phyloP scores from a whole-genome alignment of 2,113 vertebrate species.

The Carassius gibelio region DNA sequence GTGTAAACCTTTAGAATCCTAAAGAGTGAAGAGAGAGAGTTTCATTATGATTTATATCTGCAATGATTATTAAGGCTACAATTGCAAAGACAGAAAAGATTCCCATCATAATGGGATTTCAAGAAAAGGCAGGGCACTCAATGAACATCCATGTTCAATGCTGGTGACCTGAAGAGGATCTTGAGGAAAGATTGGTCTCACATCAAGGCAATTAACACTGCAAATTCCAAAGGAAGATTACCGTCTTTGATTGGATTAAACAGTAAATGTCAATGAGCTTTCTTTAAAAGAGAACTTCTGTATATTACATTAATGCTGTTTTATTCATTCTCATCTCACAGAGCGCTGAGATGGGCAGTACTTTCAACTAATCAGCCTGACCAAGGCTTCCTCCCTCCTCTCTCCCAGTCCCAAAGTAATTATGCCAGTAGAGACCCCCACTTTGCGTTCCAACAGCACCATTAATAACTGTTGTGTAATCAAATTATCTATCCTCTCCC shows the following conservation, averaged over 20 bases:
- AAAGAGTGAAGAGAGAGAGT: not conserved
- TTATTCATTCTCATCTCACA: slow-evolving; percentile 48
- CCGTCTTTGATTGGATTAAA: slow-evolving; percentile 31
- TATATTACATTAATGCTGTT: slow-evolving; percentile 52
- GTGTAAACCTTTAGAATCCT: not conserved
- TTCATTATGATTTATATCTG: slow-evolving; percentile 39
- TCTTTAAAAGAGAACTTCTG: slow-evolving; percentile 65
- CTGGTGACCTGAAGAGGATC: not conserved
- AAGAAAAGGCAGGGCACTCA: not conserved
- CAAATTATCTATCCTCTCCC: slow-evolving; percentile 55
- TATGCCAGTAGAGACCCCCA: slow-evolving; percentile 42
- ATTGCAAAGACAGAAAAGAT: slow-evolving; percentile 28
- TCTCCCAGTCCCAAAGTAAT: slow-evolving; percentile 38
- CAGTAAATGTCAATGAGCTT: slow-evolving; percentile 56
- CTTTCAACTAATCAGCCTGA: slow-evolving; percentile 30
- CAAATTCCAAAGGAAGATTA: not conserved
- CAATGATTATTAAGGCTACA: slow-evolving; percentile 23
- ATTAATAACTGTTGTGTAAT: slow-evolving; percentile 65
- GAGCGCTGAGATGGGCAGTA: slow-evolving; percentile 56
- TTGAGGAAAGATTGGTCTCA: not conserved
- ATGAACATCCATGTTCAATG: slow-evolving; percentile 8
- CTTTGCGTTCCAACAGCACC: slow-evolving; percentile 35
- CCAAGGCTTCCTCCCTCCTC: slow-evolving; percentile 7
- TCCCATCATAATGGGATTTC: slow-evolving; percentile 4
- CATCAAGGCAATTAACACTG: slow-evolving; percentile 19